These are phyloP conservation scores for Camelus dromedarius DNA, from an alignment of 2,113 vertebrate species.

Conservation along the genomic window DNA sequence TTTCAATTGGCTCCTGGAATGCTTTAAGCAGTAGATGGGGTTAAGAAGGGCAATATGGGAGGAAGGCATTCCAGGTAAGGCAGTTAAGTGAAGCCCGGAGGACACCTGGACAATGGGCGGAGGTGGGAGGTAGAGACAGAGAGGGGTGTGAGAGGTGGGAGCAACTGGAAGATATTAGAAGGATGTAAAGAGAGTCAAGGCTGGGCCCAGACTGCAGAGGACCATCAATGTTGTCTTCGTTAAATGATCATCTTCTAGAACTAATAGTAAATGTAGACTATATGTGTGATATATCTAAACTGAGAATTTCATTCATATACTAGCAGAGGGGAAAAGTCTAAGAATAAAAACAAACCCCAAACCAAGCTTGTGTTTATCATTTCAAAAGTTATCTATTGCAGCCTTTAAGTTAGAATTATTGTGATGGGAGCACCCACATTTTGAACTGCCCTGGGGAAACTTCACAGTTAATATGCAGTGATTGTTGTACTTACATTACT, in stretches of 20 bases:
- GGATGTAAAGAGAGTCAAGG: not conserved
- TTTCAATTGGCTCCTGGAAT: not conserved
- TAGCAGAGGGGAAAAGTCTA: not conserved
- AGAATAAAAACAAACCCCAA: not conserved
- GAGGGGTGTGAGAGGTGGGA: not conserved
- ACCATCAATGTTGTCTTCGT: not conserved
- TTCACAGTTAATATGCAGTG: not conserved
- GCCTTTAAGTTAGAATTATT: not conserved
- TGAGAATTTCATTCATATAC: not conserved
- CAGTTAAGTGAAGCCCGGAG: not conserved
- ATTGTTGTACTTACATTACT: not conserved
- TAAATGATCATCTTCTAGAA: not conserved
- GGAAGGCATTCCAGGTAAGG: not conserved
- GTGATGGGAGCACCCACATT: not conserved
- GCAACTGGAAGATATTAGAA: not conserved
- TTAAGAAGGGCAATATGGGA: not conserved
- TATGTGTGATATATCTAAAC: not conserved
- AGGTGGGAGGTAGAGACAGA: not conserved
- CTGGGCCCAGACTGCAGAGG: not conserved
- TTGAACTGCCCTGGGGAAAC: not conserved
- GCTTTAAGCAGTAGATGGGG: not conserved
- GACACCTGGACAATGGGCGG: not conserved
- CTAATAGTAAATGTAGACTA: not conserved
- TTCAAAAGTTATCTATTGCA: not conserved
- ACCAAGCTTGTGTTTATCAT: not conserved